These are phyloP conservation scores for Polyergus mexicanus DNA, from an alignment of 1,140 invertebrate species.

Conservation along the genomic window DNA sequence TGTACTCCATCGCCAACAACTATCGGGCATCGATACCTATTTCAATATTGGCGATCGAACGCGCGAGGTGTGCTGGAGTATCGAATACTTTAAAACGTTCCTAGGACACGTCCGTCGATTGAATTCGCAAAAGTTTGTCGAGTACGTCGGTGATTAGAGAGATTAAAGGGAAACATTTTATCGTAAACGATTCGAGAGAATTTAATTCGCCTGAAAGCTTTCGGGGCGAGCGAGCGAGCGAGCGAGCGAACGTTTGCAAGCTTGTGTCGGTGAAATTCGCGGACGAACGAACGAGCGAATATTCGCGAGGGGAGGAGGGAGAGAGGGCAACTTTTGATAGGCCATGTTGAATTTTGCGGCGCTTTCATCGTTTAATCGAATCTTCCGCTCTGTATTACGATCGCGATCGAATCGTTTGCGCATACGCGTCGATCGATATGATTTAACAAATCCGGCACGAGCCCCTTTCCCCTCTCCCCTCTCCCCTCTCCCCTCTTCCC, in stretches of 20 bases:
- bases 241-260: slow-evolving; percentile 10
- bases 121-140: slow-evolving; percentile 69
- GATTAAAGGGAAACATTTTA: slow-evolving; percentile 77
- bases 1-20: background rate
- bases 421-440: slow-evolving; percentile 17
- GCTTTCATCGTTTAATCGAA: slow-evolving; percentile 60
- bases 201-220: slow-evolving; percentile 76
- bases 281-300: slow-evolving; percentile 24
- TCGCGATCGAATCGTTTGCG: slow-evolving; percentile 49
- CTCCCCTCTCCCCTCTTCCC: background rate
- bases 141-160: slow-evolving; percentile 71
- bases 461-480: background rate
- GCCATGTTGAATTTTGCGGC: slow-evolving; percentile 55
- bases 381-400: slow-evolving; percentile 48
- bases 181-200: slow-evolving; percentile 74
- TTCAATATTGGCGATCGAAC: slow-evolving; percentile 17
- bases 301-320: background rate
- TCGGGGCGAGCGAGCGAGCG: slow-evolving; percentile 54
- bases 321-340: slow-evolving; percentile 44
- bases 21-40: background rate
- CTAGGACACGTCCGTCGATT: slow-evolving; percentile 34
- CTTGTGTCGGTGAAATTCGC: too few species aligned
- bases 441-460: slow-evolving; percentile 47
- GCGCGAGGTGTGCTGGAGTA: slow-evolving; percentile 9
- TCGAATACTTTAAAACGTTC: slow-evolving; percentile 48